Evolutionary conservation across 2,888 invertebrate species (phyloP), one percentile per base, ranked within the genome.

Genomic region (Linhomoeus sp.): DNA sequence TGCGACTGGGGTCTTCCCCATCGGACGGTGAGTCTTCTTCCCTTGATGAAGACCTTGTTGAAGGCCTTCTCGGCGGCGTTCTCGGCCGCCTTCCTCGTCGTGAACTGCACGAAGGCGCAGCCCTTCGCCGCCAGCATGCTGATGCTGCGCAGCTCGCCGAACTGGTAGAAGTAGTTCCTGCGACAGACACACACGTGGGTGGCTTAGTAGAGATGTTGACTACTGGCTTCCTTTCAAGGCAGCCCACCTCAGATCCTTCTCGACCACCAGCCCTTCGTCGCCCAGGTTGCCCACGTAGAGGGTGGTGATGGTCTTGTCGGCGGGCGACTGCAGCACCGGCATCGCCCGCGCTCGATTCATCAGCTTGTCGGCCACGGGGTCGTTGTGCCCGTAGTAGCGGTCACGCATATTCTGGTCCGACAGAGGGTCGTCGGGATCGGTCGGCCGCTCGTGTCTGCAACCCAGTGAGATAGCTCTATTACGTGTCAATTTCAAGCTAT

Each of bases 91-190:
- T 74, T 72, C 47, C 97, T 73, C 7, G 80, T 79, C 0, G 92
- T 90, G 67, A 86, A 97, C 64, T 92, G 90, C 2, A 97, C 81
- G 66, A 97, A 97, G 1, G 90, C 88, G 70, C 94, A 94, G 54
- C 71, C 70, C 57, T 94, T 90, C 53, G 86, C 78, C 0, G 81
- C 78, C 12, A 94, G 85, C 56, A 94, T 72, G 14, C 87, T 87
- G 22, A 97, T 76, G 1, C 82, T 81, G 56, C 97, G 77, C 50
- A 99, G 88, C 69, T 97, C 97, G 19, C 97, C 97, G 69, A 82
- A 94, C 66, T 97, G 94, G 68, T 97, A 97, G 68, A 97, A 97
- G 62, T 92, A 83, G 63, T 92, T 88, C 53, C n/a, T n/a, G n/a
- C n/a, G n/a, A n/a, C n/a, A n/a, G n/a, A n/a, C n/a, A n/a, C n/a